Base-by-base conservation (phyloP, 2,888 invertebrate genomes). In the Rhagium mordax region DNA sequence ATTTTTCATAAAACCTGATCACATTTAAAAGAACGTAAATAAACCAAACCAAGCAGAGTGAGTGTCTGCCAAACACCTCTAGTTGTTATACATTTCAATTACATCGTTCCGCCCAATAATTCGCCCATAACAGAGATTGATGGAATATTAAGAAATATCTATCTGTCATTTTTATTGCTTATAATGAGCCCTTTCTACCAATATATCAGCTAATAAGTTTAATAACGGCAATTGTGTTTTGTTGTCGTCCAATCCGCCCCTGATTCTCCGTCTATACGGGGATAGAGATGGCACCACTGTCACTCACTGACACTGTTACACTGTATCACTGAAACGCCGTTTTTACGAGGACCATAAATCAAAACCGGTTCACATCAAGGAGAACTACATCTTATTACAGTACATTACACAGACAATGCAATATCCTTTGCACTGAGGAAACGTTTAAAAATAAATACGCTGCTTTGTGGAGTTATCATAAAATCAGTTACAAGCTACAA, bases 301-400 rank as follows among this genome's bases (percentile, higher is more conserved):
- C 67, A 20, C 72, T 27, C 57, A 61, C 67, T 71, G 71, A 67
- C 61, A 67, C 71, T 51, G 66, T 57, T 47, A 53, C 27, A 69
- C n/a, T 18, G 15, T 64, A 64, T 61, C 15, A 51, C 61, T 61
- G 62, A 51, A 51, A 47, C 51, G 24, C 33, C 59, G 18, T 68
- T 72, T 72, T 72, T 61, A 72, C 33, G 55, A 29, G 33, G 10
- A 21, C 15, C 62, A 62, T 72, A 72, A 72, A 72, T 72, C 68
- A 72, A 68, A 62, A 62, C 57, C 16, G 33, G 41, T 61, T 57
- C n/a, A 61, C 72, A 68, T 62, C 47, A 57, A 62, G 57, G 57
- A 51, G n/a, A 53, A 71, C 29, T 61, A 67, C 62, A 51, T 59
- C 65, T 71, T 41, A 66, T 62, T 64, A 62, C 62, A 53, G 51